Percentiles rank a stretch among this genome's conserved stretches.
Evolutionary conservation across 1,140 invertebrate genomes (phyloP).

Genomic region (Drosophila eugracilis): DNA sequence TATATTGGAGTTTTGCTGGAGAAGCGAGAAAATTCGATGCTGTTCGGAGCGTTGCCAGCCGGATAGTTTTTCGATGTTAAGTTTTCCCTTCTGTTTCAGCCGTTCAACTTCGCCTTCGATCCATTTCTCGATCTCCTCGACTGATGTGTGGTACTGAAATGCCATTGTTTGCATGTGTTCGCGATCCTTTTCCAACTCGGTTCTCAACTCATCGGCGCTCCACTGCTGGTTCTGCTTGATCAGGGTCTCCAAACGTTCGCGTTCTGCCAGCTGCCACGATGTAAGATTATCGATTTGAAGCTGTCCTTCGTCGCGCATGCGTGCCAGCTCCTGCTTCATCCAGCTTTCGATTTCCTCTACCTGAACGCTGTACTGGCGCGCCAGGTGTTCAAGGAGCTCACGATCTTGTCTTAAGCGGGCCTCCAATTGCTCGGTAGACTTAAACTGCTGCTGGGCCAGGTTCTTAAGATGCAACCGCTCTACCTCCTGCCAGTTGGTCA

Average conservation of each 20-base stretch:
- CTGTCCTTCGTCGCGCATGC: slow-evolving; percentile 79
- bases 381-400: slow-evolving; percentile 67
- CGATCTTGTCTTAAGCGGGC: slow-evolving; percentile 74
- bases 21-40: slow-evolving; percentile 64
- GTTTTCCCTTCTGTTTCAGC: slow-evolving; percentile 70
- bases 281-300: slow-evolving; percentile 80
- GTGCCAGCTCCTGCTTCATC: slow-evolving; percentile 80
- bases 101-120: slow-evolving; percentile 70
- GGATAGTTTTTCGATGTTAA: slow-evolving; percentile 75
- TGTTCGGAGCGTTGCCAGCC: slow-evolving; percentile 77
- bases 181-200: slow-evolving; percentile 71
- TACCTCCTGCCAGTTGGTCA: slow-evolving; percentile 82
- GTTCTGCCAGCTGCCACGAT: slow-evolving; percentile 76
- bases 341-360: slow-evolving; percentile 79
- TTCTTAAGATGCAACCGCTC: slow-evolving; percentile 75
- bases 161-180: slow-evolving; percentile 83
- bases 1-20: slow-evolving; percentile 72
- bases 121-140: slow-evolving; percentile 82
- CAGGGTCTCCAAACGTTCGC: slow-evolving; percentile 71
- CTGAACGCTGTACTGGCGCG: slow-evolving; percentile 75
- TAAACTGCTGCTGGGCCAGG: slow-evolving; percentile 77
- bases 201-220: slow-evolving; percentile 73
- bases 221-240: slow-evolving; percentile 74
- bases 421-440: slow-evolving; percentile 79
- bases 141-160: slow-evolving; percentile 80